Percentiles rank a stretch among this genome's conserved stretches.
Evolutionary conservation across 2,797 vertebrate species (phyloP).

Genomic region (Gallinago nigripennis): DNA sequence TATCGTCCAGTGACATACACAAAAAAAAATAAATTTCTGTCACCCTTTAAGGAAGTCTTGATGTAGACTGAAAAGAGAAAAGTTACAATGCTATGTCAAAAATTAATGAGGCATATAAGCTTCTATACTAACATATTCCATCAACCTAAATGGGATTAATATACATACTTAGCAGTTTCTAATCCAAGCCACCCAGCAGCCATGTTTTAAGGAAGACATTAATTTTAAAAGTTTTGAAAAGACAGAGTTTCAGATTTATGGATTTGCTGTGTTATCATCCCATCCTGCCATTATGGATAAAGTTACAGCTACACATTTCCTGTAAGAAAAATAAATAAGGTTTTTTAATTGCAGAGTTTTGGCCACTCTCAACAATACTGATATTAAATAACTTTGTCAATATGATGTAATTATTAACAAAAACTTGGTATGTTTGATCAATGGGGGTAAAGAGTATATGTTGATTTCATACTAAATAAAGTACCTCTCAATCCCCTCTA

Average conservation of each 20-base stretch:
- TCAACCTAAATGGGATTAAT: neutral
- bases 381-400: neutral
- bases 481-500: neutral
- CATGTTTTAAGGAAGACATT: neutral
- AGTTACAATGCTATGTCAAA: neutral
- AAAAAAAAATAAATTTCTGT: neutral
- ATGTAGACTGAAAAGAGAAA: neutral
- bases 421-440: neutral
- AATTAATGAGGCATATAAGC: neutral
- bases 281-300: neutral
- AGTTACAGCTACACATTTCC: neutral
- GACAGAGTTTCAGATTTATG: neutral
- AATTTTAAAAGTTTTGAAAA: neutral
- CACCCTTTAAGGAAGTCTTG: neutral
- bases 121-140: neutral
- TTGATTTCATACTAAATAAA: neutral
- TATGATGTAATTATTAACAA: neutral
- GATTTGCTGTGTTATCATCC: neutral
- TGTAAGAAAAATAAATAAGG: neutral
- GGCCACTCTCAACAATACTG: neutral
- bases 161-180: neutral
- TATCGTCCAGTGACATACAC: neutral
- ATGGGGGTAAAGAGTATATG: neutral
- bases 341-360: neutral
- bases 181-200: neutral